These are phyloP conservation scores for Perognathus longimembris DNA, from an alignment of 2,113 vertebrate genomes.

Conservation along the genomic window DNA sequence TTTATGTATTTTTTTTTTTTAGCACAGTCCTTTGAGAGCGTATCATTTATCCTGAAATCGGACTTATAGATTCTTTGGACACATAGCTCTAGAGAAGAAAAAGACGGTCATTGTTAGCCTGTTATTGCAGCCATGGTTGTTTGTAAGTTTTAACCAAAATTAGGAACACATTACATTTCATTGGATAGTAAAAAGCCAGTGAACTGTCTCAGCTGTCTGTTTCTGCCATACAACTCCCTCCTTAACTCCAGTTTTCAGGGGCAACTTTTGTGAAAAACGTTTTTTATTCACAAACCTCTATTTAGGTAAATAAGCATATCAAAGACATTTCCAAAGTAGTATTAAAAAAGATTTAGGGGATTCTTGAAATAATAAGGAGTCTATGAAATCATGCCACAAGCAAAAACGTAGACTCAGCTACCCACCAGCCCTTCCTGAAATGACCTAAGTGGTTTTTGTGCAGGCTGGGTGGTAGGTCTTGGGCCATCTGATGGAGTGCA, in stretches of 20 bases:
- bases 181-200: neutral
- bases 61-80: neutral
- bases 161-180: neutral
- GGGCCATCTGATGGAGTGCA: neutral
- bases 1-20: too few species aligned
- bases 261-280: neutral
- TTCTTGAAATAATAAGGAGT: neutral
- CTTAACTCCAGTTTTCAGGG: neutral
- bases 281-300: neutral
- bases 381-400: neutral
- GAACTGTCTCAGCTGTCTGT: neutral
- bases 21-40: neutral
- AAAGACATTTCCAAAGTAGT: neutral
- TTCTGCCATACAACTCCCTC: neutral
- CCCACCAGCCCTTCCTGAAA: neutral
- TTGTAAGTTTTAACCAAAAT: neutral
- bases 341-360: neutral
- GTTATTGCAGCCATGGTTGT: neutral
- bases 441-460: too few species aligned
- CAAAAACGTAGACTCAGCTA: neutral
- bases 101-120: neutral
- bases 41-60: fast-evolving
- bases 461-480: too few species aligned
- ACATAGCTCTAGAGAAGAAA: neutral
- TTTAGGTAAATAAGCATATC: neutral